Conservation (phyloP, 1,140 invertebrate genomes). For the Gonatopus flavifemur region DNA sequence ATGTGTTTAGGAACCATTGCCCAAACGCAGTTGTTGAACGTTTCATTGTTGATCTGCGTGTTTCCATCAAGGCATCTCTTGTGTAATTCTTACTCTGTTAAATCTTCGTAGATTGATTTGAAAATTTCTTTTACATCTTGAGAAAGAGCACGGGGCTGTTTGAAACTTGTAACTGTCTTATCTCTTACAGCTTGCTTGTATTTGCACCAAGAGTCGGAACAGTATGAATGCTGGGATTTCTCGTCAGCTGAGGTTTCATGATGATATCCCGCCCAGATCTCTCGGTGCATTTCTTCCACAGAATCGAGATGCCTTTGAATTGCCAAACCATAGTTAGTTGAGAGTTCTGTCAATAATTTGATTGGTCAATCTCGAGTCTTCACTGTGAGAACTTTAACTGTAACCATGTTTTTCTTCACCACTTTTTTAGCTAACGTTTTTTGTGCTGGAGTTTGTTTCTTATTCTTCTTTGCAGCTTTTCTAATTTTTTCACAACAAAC, state of each 20-base stretch:
- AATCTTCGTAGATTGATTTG: not conserved
- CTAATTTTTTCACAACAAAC: too few relatives aligned
- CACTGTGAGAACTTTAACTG: too few relatives aligned
- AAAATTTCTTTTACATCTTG: not conserved
- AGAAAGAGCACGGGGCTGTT: not conserved
- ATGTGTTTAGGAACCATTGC: not conserved
- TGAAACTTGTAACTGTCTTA: not conserved
- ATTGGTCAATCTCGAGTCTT: too few relatives aligned
- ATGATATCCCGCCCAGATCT: not conserved
- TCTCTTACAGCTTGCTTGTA: not conserved
- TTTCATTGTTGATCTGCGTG: not conserved
- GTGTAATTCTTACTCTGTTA: not conserved
- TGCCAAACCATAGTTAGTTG: not conserved
- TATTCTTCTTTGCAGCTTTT: too few relatives aligned
- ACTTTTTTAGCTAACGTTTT: too few relatives aligned
- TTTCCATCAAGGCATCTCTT: not conserved
- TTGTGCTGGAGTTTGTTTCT: too few relatives aligned
- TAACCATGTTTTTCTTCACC: too few relatives aligned
- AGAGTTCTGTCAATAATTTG: too few relatives aligned
- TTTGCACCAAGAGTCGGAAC: not conserved
- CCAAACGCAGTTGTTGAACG: not conserved
- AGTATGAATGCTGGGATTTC: not conserved
- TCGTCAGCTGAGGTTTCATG: not conserved
- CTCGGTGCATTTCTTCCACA: not conserved
- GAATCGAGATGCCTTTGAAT: not conserved